Base-by-base conservation (phyloP, 2,888 invertebrate genomes). In the Mamestra brassicae region DNA sequence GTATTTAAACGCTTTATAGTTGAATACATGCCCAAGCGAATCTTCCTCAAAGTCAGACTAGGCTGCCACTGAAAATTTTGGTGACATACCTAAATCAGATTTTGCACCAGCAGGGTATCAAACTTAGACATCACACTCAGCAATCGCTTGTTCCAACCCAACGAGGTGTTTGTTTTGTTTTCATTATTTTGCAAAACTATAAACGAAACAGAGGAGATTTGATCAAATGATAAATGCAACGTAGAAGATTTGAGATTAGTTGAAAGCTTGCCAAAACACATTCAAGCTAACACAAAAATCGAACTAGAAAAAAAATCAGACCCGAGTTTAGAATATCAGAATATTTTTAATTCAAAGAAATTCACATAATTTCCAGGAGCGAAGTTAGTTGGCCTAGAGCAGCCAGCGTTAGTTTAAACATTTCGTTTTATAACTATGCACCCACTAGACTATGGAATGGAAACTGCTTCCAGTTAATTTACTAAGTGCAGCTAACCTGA, bases 391-490 rank as follows among this genome's bases (percentile, higher is more conserved):
- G 55, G 68, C 67, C 74, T 61, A 26, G n/a, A 17, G 63, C 45
- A 68, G 38, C 54, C 50, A 67, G 38, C 47, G 42, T 71, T 78
- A 60, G 67, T 76, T 85, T 75, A 80, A 77, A 76, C 78, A 84
- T 81, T 85, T 78, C 62, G 71, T 76, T 84, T 84, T 81, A 78
- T 76, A 83, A 74, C 72, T 73, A 69, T 69, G 65, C 74, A 54
- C 72, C 65, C 68, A 71, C 75, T 63, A 74, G 52, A 75, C 71
- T 85, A 62, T 66, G 68, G 67, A 83, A 74, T 68, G 68, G 47
- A 68, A 79, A 57, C 76, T 73, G 74, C 60, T 80, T 71, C 69
- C 45, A 83, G 66, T 75, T 83, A 85, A 85, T 85, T 84, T 85
- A 85, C 77, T 85, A 77, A 80, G 80, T 64, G 61, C 68, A 74